A percentile compares a stretch with the other conserved stretches of the same genome.
phyloP scores from a whole-genome alignment of 35 echinoderm and acorn worm genomes.

The Stichopus chloronotus region DNA sequence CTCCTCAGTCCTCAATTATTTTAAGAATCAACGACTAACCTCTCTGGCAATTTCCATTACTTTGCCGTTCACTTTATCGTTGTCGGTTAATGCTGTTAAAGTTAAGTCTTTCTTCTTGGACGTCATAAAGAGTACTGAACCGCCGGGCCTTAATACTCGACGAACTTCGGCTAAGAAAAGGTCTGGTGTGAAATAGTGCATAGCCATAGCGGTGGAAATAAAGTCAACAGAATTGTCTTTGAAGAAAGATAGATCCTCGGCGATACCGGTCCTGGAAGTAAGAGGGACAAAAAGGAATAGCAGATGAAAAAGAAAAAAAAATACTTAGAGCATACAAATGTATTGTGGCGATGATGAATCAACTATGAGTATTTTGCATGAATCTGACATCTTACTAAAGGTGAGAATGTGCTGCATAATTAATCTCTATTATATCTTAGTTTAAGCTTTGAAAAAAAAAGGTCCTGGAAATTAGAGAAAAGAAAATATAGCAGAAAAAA shows the following conservation, averaged over 20 bases:
- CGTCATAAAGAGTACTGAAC: constrained; percentile 25
- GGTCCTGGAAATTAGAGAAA: too few species aligned
- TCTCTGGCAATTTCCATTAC: background rate
- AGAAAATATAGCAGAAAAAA: too few species aligned
- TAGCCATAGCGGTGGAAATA: constrained; percentile 54
- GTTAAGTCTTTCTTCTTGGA: background rate
- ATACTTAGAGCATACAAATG: background rate
- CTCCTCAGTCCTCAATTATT: background rate
- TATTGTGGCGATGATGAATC: too few species aligned
- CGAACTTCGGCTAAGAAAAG: constrained; percentile 70
- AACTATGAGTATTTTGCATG: too few species aligned
- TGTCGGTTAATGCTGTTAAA: background rate
- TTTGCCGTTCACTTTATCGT: background rate
- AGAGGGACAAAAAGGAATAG: too few species aligned
- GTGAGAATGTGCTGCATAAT: too few species aligned
- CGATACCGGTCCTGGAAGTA: background rate
- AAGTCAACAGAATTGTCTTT: constrained; percentile 49
- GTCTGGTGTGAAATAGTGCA: constrained; percentile 68
- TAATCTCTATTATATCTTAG: too few species aligned
- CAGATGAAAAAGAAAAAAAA: too few species aligned
- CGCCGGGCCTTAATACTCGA: constrained; percentile 70
- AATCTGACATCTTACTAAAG: too few species aligned
- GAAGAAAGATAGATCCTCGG: background rate
- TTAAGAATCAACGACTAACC: background rate
- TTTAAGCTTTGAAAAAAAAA: too few species aligned